Conservation (phyloP, 2,113 vertebrate genomes). For the Pholis gunnellus region DNA sequence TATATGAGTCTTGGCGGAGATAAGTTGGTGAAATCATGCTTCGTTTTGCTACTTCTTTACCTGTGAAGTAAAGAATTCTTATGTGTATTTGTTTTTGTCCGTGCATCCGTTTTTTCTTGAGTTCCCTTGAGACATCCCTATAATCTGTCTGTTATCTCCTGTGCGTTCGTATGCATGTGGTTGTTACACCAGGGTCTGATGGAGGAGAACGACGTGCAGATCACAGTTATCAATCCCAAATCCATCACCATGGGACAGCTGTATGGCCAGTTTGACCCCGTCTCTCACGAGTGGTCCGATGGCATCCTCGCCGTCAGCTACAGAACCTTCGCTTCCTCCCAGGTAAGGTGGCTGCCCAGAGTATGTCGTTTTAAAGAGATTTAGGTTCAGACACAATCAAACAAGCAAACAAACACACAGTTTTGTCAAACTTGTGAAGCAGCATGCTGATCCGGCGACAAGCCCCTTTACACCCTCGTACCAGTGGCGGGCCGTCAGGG, state of each 20-base stretch:
- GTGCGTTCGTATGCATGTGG: conserved; percentile 7
- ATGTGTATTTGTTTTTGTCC: background rate
- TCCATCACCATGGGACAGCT: conserved; percentile 94
- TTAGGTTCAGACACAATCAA: background rate
- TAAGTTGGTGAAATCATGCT: conserved; percentile 25
- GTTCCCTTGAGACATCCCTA: background rate
- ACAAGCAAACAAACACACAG: conserved; percentile 1
- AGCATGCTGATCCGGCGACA: background rate
- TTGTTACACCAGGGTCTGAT: conserved; percentile 84
- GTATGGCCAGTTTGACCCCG: conserved; percentile 91
- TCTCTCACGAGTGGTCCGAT: conserved; percentile 95
- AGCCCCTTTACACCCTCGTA: background rate
- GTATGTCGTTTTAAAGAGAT: background rate
- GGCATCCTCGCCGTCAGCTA: conserved; percentile 92
- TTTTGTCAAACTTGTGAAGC: background rate
- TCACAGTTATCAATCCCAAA: conserved; percentile 93
- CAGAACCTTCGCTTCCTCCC: conserved; percentile 87
- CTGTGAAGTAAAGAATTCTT: background rate
- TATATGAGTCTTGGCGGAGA: conserved; percentile 28
- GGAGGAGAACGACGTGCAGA: conserved; percentile 93
- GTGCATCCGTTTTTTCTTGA: background rate
- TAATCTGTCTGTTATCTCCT: background rate
- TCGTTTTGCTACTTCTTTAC: conserved; percentile 2
- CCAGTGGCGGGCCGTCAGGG: no score
- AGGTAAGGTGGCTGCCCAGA: conserved; percentile 74